Conservation (phyloP, 2,888 invertebrate genomes). For the Plutella xylostella region DNA sequence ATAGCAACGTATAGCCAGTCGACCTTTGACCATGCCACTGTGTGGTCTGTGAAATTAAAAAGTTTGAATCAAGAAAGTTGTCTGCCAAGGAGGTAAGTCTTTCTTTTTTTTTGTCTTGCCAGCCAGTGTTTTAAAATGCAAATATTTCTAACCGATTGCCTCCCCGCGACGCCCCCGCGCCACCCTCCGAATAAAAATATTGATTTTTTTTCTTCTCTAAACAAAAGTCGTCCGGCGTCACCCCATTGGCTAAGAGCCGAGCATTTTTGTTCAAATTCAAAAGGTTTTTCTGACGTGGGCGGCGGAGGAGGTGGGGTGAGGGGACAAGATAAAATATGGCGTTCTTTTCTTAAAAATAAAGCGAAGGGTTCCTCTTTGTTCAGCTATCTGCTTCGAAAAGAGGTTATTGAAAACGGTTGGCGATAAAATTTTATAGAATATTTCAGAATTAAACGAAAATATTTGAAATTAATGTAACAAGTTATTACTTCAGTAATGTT, state of each 20-base stretch:
- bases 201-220: conserved; percentile 9
- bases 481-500: no score
- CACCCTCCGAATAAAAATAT: conserved; percentile 10
- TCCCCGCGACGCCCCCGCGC: not conserved
- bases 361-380: conserved; percentile 18
- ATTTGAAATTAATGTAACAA: no score
- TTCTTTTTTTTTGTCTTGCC: no score
- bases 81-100: no score
- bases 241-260: conserved; percentile 41
- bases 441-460: no score
- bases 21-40: conserved; percentile 42
- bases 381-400: conserved; percentile 11
- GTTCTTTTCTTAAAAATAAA: conserved; percentile 37
- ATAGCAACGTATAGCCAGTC: conserved; percentile 34
- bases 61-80: not conserved
- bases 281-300: conserved; percentile 62
- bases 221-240: conserved; percentile 8
- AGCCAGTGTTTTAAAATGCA: no score
- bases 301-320: conserved; percentile 35
- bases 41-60: conserved; percentile 16
- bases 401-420: no score
- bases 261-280: conserved; percentile 60
- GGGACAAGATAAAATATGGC: conserved; percentile 39
- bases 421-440: no score
- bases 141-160: conserved; percentile 9